A percentile compares a stretch with the other conserved stretches of the same genome.
These are phyloP conservation scores for Scolopax mira DNA, from an alignment of 2,113 vertebrate genomes.

Conservation along the genomic window DNA sequence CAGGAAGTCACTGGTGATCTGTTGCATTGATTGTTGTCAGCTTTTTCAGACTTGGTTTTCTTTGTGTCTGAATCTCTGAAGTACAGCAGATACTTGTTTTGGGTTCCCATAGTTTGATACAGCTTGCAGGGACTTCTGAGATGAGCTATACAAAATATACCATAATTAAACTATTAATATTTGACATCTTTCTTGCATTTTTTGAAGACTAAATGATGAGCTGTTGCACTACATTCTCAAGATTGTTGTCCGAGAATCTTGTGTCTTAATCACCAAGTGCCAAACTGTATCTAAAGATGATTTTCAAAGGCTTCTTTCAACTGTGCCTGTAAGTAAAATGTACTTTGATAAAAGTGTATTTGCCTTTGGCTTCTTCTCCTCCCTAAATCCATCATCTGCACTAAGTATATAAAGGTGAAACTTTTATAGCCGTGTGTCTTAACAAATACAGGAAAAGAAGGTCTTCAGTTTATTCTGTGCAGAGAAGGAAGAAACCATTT, in stretches of 20 bases:
- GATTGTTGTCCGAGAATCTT: constrained; percentile 97
- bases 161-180: neutral
- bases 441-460: neutral
- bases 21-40: neutral
- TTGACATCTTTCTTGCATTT: constrained; percentile 50
- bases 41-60: neutral
- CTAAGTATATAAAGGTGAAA: neutral
- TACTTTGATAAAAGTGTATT: constrained; percentile 6
- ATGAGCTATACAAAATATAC: neutral
- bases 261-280: constrained; percentile 98
- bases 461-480: neutral
- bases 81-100: neutral
- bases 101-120: neutral
- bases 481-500: neutral
- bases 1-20: neutral
- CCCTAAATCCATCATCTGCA: neutral
- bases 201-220: constrained; percentile 91
- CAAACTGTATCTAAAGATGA: constrained; percentile 96
- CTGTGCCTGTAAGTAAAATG: constrained; percentile 90
- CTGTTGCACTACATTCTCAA: constrained; percentile 97
- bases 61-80: neutral
- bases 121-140: neutral
- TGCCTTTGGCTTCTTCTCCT: neutral
- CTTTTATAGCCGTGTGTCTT: neutral
- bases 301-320: constrained; percentile 97